These are phyloP conservation scores for Hypsopygia costalis DNA, from an alignment of 2,888 invertebrate species.

Conservation along the genomic window DNA sequence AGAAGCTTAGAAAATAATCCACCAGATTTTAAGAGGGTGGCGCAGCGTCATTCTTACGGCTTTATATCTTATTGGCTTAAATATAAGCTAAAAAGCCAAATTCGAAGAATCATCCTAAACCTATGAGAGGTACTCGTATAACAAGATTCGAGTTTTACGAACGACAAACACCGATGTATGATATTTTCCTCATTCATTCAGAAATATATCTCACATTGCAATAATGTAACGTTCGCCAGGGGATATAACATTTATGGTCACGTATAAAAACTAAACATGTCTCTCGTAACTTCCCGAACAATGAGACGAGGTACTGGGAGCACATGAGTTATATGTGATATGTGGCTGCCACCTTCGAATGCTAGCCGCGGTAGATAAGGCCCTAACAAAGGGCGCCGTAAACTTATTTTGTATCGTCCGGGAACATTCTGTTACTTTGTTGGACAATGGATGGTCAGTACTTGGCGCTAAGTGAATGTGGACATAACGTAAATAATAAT, in stretches of 20 bases:
- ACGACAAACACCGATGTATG: constrained; percentile 5
- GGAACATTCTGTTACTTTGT: constrained; percentile 56
- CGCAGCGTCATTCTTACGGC: too few species aligned
- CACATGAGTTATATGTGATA: constrained; percentile 52
- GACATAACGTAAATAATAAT: background rate
- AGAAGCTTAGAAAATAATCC: too few species aligned
- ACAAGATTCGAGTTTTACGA: background rate
- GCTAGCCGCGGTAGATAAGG: constrained; percentile 57
- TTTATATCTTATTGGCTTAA: too few species aligned
- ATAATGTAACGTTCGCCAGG: constrained; percentile 25
- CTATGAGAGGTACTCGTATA: too few species aligned
- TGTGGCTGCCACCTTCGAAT: constrained; percentile 53
- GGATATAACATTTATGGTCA: constrained; percentile 55
- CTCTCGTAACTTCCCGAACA: constrained; percentile 62
- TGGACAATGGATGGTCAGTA: constrained; percentile 13
- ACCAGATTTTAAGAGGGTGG: too few species aligned
- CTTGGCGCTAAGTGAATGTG: background rate
- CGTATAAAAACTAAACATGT: constrained; percentile 66
- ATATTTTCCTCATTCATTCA: background rate
- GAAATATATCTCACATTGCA: constrained; percentile 11
- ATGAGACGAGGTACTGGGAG: constrained; percentile 39
- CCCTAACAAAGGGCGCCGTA: constrained; percentile 64
- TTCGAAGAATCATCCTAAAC: background rate
- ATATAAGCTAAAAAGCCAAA: background rate
- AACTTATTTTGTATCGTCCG: constrained; percentile 69